Base-by-base conservation (phyloP, 2,113 vertebrate genomes). In the Ammospiza caudacuta region DNA sequence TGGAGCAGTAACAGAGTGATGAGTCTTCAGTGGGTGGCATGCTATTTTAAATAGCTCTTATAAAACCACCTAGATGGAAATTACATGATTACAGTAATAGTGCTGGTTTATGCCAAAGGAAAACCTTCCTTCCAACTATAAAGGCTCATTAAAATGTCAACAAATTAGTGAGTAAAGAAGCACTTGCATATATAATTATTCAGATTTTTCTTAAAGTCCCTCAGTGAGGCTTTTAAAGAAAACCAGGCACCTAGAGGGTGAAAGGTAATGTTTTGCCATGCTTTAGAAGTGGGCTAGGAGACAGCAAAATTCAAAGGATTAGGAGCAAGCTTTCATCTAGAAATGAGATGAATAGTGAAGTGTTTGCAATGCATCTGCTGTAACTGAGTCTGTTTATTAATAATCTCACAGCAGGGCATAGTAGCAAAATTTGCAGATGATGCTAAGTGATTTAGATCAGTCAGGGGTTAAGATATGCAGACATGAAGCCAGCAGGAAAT, bases 21-120 rank as follows among this genome's bases (percentile, higher is more conserved):
- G 83, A 96, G 31, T 64, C 58, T 83, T 88, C 33, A 47, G 76
- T 90, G 61, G 75, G 81, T 86, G 75, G 72, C 9, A 20, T 55
- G 72, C 25, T 95, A 86, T 91, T 95, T 95, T 94, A 85, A 92
- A 78, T 43, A 83, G 62, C 68, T 92, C 55, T 88, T 92, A 90
- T 88, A 88, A 94, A 95, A 94, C 51, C 39, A 74, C 57, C 63
- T 88, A 90, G 67, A 94, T 86, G 79, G 83, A 95, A 91, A 90
- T 70, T 22, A 91, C 79, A 90, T 91, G 29, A 92, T 94, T 95
- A 63, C 52, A 80, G 76, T 70, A 90, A 58, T 1, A 4, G 24
- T 5, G 2, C 33, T 90, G 64, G 88, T 91, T 92, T 96, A 79
- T 85, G 51, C 21, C 47, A 87, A 81, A 90, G 55, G 47, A 91